Conservation (phyloP, 2,888 invertebrate species). For the Yponomeuta evonymella region DNA sequence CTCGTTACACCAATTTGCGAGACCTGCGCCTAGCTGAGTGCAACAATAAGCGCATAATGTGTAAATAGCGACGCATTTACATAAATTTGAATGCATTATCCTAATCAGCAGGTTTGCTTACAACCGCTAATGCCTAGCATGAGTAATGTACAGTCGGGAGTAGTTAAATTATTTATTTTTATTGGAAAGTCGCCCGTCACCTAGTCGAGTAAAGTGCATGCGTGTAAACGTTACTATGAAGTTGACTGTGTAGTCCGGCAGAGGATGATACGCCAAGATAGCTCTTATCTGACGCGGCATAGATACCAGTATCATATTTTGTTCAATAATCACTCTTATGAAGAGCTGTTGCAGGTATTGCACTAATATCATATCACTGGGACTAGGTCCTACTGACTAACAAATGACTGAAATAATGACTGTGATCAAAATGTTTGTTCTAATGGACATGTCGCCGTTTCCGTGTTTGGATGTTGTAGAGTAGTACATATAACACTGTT, state of each 20-base stretch:
- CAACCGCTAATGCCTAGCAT: background rate
- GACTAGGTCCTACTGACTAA: background rate
- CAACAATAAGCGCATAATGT: background rate
- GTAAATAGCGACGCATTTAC: conserved; percentile 21
- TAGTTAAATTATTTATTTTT: too few species aligned
- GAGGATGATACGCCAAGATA: too few species aligned
- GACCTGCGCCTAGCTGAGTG: background rate
- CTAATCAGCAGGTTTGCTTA: conserved; percentile 14
- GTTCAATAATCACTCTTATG: background rate
- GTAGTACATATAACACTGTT: too few species aligned
- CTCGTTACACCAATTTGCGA: background rate
- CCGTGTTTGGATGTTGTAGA: background rate
- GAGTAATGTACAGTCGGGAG: too few species aligned
- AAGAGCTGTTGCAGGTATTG: too few species aligned
- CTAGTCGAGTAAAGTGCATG: too few species aligned
- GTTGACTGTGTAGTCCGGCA: too few species aligned
- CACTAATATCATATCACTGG: too few species aligned
- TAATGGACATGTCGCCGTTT: background rate
- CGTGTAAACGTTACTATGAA: too few species aligned
- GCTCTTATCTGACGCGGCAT: too few species aligned
- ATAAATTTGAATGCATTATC: conserved; percentile 39
- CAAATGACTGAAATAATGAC: conserved; percentile 14
- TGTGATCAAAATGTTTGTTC: background rate
- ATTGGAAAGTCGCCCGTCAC: too few species aligned
- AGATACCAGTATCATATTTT: background rate